These are phyloP conservation scores for Microplitis demolitor DNA, from an alignment of 1,140 invertebrate species.

Conservation along the genomic window DNA sequence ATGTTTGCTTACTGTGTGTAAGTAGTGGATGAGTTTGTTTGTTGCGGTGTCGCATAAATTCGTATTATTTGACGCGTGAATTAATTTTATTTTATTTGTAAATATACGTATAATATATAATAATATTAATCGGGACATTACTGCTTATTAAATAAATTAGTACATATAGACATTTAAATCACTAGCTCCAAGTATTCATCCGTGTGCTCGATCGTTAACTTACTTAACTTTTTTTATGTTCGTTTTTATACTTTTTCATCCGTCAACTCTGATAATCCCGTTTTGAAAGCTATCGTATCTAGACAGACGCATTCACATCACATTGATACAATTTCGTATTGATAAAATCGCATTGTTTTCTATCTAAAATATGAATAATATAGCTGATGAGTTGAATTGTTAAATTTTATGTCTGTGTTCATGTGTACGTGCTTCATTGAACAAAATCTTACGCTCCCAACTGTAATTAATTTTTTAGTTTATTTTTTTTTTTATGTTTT, in stretches of 20 bases:
- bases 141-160: not conserved
- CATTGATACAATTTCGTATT: no score
- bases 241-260: no score
- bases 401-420: not conserved
- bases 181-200: not conserved
- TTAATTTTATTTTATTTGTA: not conserved
- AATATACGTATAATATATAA: not conserved
- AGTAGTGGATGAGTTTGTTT: not conserved
- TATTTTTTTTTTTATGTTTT: not conserved
- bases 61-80: not conserved
- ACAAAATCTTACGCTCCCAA: constrained; percentile 14
- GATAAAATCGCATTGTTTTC: no score
- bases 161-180: constrained; percentile 8
- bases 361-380: not conserved
- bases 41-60: constrained; percentile 6
- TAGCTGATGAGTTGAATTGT: not conserved
- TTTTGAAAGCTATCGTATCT: not conserved
- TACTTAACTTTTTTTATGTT: no score
- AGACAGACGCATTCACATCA: not conserved
- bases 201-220: no score
- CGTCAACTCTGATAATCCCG: no score
- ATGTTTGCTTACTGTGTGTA: not conserved
- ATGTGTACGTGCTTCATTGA: not conserved
- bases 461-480: not conserved
- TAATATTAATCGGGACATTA: not conserved